Conservation (phyloP, 2,113 vertebrate species). For the Gopherus evgoodei region DNA sequence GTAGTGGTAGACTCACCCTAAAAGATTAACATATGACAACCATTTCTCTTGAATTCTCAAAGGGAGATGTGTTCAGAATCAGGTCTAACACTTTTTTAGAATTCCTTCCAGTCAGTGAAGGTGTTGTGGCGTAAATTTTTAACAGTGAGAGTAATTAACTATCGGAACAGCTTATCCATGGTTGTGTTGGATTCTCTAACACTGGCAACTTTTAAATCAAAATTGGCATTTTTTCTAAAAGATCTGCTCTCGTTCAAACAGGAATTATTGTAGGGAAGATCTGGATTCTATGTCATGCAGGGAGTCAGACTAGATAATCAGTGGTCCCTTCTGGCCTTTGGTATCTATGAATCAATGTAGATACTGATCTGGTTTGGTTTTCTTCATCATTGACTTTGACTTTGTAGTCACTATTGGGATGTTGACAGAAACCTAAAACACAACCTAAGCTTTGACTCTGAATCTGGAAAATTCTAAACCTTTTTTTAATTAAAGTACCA, state of each 20-base stretch:
- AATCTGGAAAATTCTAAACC: background rate
- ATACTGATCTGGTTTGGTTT: background rate
- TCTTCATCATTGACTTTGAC: fast-evolving
- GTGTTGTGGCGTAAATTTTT: background rate
- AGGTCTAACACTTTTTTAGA: background rate
- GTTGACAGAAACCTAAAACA: background rate
- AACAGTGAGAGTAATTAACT: background rate
- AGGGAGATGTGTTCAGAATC: background rate
- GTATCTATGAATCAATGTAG: background rate
- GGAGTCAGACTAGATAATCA: background rate
- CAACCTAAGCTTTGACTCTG: fast-evolving
- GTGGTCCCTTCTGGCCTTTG: background rate
- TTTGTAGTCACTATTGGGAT: background rate
- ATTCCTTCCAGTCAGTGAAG: background rate
- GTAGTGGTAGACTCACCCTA: fast-evolving
- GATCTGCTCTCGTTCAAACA: background rate
- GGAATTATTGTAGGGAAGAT: background rate
- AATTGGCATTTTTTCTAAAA: background rate
- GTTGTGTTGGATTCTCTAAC: background rate
- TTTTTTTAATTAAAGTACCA: constrained; percentile 37
- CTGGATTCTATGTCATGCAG: background rate
- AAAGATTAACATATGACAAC: fast-evolving
- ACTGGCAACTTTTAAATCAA: background rate
- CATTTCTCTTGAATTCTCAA: background rate
- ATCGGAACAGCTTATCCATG: background rate